Evolutionary conservation across 1,140 invertebrate genomes (phyloP).

Genomic region (Ceratina japonica): DNA sequence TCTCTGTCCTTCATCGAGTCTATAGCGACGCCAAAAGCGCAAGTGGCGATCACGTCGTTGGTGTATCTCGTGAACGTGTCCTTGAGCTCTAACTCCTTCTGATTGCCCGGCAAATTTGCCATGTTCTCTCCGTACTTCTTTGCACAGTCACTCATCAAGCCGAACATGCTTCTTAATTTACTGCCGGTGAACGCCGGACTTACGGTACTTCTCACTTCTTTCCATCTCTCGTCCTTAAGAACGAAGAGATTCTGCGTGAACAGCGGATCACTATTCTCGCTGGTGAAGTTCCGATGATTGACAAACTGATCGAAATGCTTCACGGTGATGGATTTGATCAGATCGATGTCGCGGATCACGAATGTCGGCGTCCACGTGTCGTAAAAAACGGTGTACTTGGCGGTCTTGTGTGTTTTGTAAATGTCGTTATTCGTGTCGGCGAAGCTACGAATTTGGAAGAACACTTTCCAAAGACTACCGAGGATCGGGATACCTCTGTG

Average conservation of each 20-base stretch:
- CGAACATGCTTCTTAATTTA: conserved; percentile 69
- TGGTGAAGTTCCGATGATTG: conserved; percentile 70
- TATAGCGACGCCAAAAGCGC: too few relatives aligned
- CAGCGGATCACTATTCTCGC: conserved; percentile 64
- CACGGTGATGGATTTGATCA: too few relatives aligned
- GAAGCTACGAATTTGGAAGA: too few relatives aligned
- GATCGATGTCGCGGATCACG: too few relatives aligned
- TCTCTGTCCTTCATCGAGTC: too few relatives aligned
- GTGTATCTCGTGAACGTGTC: conserved; percentile 61
- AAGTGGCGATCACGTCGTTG: too few relatives aligned
- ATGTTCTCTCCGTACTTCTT: conserved; percentile 52
- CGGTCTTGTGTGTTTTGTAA: too few relatives aligned
- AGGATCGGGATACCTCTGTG: too few relatives aligned
- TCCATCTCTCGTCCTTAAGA: conserved; percentile 68
- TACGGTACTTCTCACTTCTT: conserved; percentile 63
- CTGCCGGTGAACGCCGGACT: conserved; percentile 71
- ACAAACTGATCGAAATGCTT: conserved; percentile 60
- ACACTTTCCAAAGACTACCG: too few relatives aligned
- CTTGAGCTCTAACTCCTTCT: conserved; percentile 27
- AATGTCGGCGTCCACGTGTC: too few relatives aligned
- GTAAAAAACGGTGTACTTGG: too few relatives aligned
- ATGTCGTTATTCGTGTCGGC: too few relatives aligned
- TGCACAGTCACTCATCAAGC: conserved; percentile 56
- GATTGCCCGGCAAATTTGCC: conserved; percentile 46
- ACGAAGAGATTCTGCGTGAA: conserved; percentile 68